Evolutionary conservation across 2,888 invertebrate species (phyloP).

Genomic region (Lasioglossum pauxillum): DNA sequence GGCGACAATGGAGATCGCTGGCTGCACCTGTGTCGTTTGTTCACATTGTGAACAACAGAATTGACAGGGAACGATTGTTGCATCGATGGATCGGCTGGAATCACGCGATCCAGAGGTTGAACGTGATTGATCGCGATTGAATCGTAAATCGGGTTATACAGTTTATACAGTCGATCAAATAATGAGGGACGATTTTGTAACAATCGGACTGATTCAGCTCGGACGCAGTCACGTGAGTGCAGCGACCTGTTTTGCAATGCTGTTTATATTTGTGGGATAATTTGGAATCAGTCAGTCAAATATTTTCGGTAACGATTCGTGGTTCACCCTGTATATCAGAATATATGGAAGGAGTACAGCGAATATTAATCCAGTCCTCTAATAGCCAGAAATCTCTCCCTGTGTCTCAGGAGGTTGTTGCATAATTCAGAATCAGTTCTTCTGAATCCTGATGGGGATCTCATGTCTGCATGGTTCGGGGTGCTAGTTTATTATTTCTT

Average conservation of each 20-base stretch:
- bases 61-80: constrained; percentile 39
- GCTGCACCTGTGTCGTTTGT: constrained; percentile 49
- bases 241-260: constrained; percentile 46
- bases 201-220: constrained; percentile 18
- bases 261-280: neutral
- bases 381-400: too few relatives aligned
- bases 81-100: constrained; percentile 10
- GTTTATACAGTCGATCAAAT: constrained; percentile 26
- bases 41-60: constrained; percentile 16
- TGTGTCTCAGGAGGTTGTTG: too few relatives aligned
- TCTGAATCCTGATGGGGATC: too few relatives aligned
- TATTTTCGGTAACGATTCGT: too few relatives aligned
- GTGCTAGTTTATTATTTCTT: neutral
- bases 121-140: neutral
- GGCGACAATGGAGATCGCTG: constrained; percentile 24
- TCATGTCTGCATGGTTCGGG: too few relatives aligned
- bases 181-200: constrained; percentile 24
- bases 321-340: too few relatives aligned
- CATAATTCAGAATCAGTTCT: too few relatives aligned
- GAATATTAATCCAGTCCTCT: too few relatives aligned
- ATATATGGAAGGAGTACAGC: too few relatives aligned
- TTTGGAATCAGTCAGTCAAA: neutral
- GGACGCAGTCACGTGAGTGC: constrained; percentile 49
- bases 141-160: constrained; percentile 1
- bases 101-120: constrained; percentile 27